Conservation (phyloP, 2,888 invertebrate species). For the Acanthacorydalis orientalis region DNA sequence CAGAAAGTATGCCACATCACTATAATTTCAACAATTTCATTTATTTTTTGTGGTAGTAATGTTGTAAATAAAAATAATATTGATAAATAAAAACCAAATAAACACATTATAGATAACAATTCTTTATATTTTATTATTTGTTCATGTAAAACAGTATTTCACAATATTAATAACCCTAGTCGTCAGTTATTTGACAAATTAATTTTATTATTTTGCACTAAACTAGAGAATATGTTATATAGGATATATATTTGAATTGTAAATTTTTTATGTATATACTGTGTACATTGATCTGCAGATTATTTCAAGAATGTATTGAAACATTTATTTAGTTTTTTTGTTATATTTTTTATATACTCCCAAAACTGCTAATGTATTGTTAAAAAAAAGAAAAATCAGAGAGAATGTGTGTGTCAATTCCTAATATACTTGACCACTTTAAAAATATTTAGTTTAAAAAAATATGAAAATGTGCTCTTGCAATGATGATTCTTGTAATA, state of each 20-base stretch:
- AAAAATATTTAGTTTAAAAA: too few relatives aligned
- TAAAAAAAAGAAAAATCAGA: too few relatives aligned
- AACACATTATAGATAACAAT: not conserved
- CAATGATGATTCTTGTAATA: too few relatives aligned
- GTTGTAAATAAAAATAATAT: not conserved
- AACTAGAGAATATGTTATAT: not conserved
- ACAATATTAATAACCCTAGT: conserved; percentile 1
- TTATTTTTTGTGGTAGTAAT: not conserved
- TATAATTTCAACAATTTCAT: not conserved
- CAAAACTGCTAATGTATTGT: too few relatives aligned
- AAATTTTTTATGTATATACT: conserved; percentile 6
- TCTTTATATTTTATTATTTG: not conserved
- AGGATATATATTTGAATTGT: not conserved
- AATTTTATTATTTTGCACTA: conserved; percentile 4
- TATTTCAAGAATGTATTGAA: not conserved
- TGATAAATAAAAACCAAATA: not conserved
- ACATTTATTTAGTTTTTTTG: not conserved
- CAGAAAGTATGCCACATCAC: not conserved
- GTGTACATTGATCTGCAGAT: conserved; percentile 1
- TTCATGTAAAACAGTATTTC: conserved; percentile 3
- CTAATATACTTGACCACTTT: too few relatives aligned
- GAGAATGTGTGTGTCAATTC: too few relatives aligned
- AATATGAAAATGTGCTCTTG: too few relatives aligned
- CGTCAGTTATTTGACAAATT: conserved; percentile 2
- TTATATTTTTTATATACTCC: not conserved